Percentiles rank a stretch among this genome's conserved stretches.
These are phyloP conservation scores for Dolichallabes microphthalmus DNA, from an alignment of 2,113 vertebrate genomes.

Conservation along the genomic window DNA sequence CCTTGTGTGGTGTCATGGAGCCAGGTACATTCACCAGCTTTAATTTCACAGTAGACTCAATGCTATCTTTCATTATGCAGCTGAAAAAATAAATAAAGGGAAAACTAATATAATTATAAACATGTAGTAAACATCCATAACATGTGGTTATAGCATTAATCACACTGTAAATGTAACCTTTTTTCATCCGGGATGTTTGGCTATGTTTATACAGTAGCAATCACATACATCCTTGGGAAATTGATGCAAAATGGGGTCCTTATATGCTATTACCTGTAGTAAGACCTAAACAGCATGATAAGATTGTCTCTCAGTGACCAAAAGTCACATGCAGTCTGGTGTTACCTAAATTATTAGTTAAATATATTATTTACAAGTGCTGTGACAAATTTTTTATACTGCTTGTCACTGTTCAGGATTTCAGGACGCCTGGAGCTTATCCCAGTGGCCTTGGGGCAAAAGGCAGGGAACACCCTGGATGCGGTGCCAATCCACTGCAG, in stretches of 20 bases:
- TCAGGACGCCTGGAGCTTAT: no score
- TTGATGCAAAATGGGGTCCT: neutral
- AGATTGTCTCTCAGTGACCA: neutral
- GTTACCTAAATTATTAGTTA: neutral
- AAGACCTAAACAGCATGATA: neutral
- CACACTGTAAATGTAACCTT: neutral
- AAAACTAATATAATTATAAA: neutral
- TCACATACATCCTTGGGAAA: neutral
- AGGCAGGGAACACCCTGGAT: no score
- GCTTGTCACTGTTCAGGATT: neutral
- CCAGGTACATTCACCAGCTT: conserved; percentile 32
- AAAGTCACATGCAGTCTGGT: neutral
- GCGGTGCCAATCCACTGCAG: no score
- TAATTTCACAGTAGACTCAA: conserved; percentile 39
- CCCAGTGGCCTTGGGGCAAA: no score
- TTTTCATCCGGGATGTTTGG: neutral
- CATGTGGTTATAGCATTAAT: neutral
- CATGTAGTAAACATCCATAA: neutral
- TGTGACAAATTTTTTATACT: neutral
- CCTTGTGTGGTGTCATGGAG: conserved; percentile 21
- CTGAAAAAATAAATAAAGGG: neutral
- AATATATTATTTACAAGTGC: neutral
- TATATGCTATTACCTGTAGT: neutral
- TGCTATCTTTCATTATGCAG: conserved; percentile 49
- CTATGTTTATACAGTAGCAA: neutral